phyloP scores from a whole-genome alignment of 1,140 invertebrate genomes.

The Yoshiicerus persimilis region DNA sequence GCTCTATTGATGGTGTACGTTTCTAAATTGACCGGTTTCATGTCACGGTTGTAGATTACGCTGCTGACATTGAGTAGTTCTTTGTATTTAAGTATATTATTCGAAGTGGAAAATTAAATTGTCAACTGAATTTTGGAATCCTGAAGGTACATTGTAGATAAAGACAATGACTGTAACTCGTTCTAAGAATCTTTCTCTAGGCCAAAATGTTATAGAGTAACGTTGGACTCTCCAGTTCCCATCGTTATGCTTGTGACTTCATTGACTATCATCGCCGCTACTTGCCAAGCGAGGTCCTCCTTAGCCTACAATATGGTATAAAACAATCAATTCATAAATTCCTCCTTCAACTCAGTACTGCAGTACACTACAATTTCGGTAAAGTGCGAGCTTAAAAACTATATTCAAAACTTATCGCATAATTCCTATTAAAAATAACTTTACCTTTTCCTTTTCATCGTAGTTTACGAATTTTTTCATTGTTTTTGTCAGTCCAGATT shows the following conservation, averaged over 20 bases:
- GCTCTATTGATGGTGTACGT: neutral
- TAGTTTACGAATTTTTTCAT: constrained; percentile 76
- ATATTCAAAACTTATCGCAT: neutral
- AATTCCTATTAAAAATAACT: neutral
- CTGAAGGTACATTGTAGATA: neutral
- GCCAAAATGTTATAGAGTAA: neutral
- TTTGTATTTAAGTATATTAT: neutral
- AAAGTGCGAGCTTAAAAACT: no score
- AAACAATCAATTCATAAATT: constrained; percentile 27
- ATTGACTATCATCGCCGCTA: constrained; percentile 91
- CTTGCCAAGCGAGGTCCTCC: constrained; percentile 91
- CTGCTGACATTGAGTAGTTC: no score
- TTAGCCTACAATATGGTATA: constrained; percentile 63
- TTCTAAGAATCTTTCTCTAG: neutral
- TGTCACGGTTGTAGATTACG: neutral
- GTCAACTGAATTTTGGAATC: neutral
- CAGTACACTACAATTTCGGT: no score
- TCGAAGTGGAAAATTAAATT: neutral
- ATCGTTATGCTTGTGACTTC: constrained; percentile 85
- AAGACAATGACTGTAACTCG: neutral
- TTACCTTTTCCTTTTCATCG: constrained; percentile 69
- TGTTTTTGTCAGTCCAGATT: constrained; percentile 64
- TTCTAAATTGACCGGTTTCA: neutral
- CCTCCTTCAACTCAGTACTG: no score
- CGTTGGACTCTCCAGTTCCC: constrained; percentile 51